A percentile compares a stretch with the other conserved stretches of the same genome.
phyloP scores from a whole-genome alignment of 1,140 invertebrate species.

The Danaus plexippus region DNA sequence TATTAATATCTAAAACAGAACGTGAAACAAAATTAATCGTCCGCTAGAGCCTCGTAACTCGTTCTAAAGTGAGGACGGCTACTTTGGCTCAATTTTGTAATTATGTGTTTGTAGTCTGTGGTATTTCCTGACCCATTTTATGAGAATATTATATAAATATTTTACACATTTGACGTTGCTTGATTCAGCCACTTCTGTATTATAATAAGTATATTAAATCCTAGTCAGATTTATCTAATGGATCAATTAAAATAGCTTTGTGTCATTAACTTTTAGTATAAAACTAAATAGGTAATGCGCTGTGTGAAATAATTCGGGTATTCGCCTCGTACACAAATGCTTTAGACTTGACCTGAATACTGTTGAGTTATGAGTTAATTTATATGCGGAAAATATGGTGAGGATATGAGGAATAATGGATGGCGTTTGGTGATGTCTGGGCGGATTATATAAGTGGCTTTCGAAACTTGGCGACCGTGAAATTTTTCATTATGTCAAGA shows the following conservation, averaged over 20 bases:
- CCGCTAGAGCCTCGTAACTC: conserved; percentile 20
- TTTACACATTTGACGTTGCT: no score
- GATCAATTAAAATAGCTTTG: no score
- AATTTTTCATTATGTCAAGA: conserved; percentile 8
- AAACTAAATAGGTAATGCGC: background rate
- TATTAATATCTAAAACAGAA: conserved; percentile 22
- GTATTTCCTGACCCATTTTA: background rate
- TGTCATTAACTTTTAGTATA: no score
- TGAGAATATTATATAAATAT: no score
- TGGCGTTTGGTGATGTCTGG: conserved; percentile 23
- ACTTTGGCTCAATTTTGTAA: conserved; percentile 28
- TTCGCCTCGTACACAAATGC: conserved; percentile 27
- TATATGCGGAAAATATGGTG: conserved; percentile 45
- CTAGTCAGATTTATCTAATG: no score
- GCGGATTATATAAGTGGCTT: conserved; percentile 27
- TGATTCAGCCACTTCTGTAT: no score
- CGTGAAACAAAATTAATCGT: conserved; percentile 27
- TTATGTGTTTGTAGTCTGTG: conserved; percentile 21
- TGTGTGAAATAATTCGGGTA: conserved; percentile 16
- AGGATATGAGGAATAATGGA: conserved; percentile 26
- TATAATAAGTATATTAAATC: no score
- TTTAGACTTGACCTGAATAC: conserved; percentile 40
- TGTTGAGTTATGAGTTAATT: conserved; percentile 45
- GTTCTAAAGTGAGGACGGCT: conserved; percentile 24
- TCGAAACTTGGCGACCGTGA: conserved; percentile 11